These are phyloP conservation scores for Lucilia cuprina DNA, from an alignment of 1,140 invertebrate genomes.

Conservation along the genomic window DNA sequence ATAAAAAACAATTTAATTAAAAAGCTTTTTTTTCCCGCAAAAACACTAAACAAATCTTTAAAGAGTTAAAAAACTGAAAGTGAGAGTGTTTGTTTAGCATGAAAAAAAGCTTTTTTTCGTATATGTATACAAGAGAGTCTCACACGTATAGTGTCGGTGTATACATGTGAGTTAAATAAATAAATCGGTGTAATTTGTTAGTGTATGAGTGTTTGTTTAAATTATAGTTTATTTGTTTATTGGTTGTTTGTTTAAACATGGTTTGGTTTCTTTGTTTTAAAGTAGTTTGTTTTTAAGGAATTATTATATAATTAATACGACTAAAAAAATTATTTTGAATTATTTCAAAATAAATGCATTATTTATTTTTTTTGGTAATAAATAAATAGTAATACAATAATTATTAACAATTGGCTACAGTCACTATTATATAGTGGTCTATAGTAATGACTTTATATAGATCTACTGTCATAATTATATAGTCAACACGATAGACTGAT, in stretches of 20 bases:
- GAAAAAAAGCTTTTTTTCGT: conserved; percentile 34
- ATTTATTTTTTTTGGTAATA: neutral
- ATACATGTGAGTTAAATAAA: neutral
- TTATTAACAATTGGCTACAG: too few species aligned
- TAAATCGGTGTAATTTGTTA: conserved; percentile 3
- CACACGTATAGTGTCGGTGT: conserved; percentile 37
- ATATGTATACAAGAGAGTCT: conserved; percentile 37
- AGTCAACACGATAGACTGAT: too few species aligned
- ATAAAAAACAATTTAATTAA: neutral
- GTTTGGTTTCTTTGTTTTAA: neutral
- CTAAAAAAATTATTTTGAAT: neutral
- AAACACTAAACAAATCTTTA: neutral
- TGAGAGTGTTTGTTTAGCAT: neutral
- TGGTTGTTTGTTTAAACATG: neutral
- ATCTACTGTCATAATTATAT: too few species aligned
- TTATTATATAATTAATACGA: neutral
- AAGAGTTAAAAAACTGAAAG: neutral
- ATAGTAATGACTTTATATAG: too few species aligned
- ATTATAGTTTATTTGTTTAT: neutral
- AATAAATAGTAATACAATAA: too few species aligned
- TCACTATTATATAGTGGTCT: too few species aligned
- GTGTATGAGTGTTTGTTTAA: neutral
- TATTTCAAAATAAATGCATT: neutral
- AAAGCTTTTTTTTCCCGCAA: neutral
- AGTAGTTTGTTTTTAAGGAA: neutral